phyloP scores from a whole-genome alignment of 2,113 vertebrate genomes.

The Hippopotamus amphibius region DNA sequence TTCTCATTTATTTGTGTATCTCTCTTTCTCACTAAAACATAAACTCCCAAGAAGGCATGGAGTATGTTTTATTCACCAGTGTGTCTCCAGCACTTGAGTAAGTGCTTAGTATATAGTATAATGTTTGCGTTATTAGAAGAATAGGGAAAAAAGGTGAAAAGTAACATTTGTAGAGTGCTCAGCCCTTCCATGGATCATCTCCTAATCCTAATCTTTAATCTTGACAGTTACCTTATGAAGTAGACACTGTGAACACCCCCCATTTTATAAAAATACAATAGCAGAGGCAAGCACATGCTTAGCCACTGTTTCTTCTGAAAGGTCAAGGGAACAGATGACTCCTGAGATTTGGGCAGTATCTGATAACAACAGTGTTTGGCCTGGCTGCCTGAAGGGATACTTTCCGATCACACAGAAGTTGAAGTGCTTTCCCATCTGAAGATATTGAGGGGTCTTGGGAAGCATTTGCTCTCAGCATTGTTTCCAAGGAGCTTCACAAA shows the following conservation, averaged over 20 bases:
- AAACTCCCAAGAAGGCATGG: neutral
- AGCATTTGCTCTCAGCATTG: neutral
- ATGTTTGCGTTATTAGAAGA: constrained; percentile 13
- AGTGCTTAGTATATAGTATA: neutral
- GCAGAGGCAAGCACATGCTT: neutral
- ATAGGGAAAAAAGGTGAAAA: neutral
- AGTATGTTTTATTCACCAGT: neutral
- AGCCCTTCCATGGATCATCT: neutral
- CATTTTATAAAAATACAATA: neutral
- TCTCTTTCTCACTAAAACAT: neutral
- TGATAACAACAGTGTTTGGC: neutral
- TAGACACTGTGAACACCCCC: neutral
- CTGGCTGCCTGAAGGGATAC: neutral
- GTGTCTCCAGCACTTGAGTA: neutral
- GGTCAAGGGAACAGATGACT: neutral
- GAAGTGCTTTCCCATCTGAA: neutral
- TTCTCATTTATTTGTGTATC: neutral
- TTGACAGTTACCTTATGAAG: neutral
- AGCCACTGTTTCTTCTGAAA: neutral
- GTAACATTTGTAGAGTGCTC: neutral
- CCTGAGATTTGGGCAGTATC: neutral
- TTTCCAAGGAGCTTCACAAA: neutral
- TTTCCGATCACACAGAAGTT: neutral
- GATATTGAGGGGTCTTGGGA: neutral
- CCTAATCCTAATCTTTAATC: neutral